Conservation (phyloP, 2,888 invertebrate species). For the Drosophila recens region DNA sequence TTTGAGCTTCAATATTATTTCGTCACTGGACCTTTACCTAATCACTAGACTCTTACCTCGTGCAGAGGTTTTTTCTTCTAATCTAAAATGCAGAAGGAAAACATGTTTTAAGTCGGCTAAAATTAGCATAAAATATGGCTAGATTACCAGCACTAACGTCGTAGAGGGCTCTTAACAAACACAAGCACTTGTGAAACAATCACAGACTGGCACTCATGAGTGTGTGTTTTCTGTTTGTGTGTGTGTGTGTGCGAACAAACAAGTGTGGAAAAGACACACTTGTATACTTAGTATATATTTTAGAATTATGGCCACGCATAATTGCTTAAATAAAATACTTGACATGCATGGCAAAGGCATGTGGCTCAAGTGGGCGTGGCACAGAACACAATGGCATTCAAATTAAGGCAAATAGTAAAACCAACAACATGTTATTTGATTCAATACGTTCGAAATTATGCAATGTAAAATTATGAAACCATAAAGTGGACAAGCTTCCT, state of each 20-base stretch:
- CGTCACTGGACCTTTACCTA: too few species aligned
- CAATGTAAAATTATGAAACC: slow-evolving; percentile 36
- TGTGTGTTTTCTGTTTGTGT: not conserved
- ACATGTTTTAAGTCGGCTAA: not conserved
- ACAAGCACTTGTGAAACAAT: slow-evolving; percentile 45
- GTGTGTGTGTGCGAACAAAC: slow-evolving; percentile 7
- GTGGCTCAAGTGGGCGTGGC: slow-evolving; percentile 28
- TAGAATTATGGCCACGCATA: slow-evolving; percentile 50
- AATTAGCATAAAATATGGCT: slow-evolving; percentile 7
- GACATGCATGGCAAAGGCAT: slow-evolving; percentile 23
- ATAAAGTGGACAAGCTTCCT: slow-evolving; percentile 32
- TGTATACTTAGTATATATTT: slow-evolving; percentile 14
- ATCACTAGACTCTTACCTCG: too few species aligned
- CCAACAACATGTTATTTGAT: slow-evolving; percentile 37
- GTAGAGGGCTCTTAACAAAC: slow-evolving; percentile 13
- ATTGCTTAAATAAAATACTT: slow-evolving; percentile 63
- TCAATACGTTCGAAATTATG: slow-evolving; percentile 50
- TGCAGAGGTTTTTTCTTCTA: not conserved
- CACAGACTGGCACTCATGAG: slow-evolving; percentile 2
- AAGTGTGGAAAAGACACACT: not conserved
- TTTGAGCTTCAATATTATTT: too few species aligned
- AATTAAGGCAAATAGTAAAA: slow-evolving; percentile 21
- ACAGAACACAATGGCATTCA: slow-evolving; percentile 19
- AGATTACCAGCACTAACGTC: slow-evolving; percentile 12
- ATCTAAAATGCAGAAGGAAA: not conserved